Conservation (phyloP, 2,888 invertebrate species). For the Chymomyza procnemis region DNA sequence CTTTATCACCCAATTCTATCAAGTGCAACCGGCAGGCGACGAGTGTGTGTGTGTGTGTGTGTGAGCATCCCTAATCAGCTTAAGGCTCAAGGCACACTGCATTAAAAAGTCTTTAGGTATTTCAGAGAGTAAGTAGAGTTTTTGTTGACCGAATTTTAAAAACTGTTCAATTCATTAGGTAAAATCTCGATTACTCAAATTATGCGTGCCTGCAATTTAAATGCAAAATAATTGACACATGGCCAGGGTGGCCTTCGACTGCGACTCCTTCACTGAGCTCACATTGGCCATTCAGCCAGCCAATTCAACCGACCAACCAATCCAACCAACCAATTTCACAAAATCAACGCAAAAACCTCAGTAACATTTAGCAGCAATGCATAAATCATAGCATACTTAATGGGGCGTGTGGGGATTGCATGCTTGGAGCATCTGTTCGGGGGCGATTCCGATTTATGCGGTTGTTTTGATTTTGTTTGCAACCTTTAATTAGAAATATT, state of each 20-base stretch:
- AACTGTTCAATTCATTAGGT: neutral
- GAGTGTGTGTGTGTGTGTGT: no score
- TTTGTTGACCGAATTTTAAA: neutral
- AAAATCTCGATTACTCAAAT: conserved; percentile 55
- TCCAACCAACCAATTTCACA: conserved; percentile 36
- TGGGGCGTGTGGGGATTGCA: conserved; percentile 16
- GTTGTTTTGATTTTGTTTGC: conserved; percentile 72
- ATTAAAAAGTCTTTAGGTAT: neutral
- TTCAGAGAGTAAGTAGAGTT: neutral
- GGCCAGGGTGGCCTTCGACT: conserved; percentile 18
- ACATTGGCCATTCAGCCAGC: neutral
- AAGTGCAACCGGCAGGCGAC: no score
- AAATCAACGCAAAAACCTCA: conserved; percentile 65
- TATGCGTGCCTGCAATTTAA: conserved; percentile 62
- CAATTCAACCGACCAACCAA: conserved; percentile 5
- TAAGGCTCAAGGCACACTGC: neutral
- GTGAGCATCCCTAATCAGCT: neutral
- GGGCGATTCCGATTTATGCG: conserved; percentile 26
- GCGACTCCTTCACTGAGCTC: neutral
- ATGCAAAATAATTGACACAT: conserved; percentile 48
- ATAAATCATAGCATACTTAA: conserved; percentile 72
- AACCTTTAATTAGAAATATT: conserved; percentile 73
- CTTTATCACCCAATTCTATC: no score
- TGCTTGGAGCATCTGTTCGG: conserved; percentile 17
- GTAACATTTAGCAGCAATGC: conserved; percentile 65